phyloP scores from a whole-genome alignment of 1,140 invertebrate genomes.

The Drosophila cardini region DNA sequence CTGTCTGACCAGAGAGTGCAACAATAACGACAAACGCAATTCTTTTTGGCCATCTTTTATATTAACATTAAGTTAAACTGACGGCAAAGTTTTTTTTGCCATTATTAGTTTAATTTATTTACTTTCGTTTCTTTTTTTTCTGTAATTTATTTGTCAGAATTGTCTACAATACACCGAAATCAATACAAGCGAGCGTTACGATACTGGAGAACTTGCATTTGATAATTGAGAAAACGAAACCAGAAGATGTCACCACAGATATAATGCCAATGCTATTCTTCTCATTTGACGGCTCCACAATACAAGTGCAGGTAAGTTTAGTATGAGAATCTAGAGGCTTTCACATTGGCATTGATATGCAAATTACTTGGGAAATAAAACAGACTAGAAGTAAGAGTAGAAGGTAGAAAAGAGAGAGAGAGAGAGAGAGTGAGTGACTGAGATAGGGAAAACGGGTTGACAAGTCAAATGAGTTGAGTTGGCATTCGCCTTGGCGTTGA shows the following conservation, averaged over 20 bases:
- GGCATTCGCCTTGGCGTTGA: slow-evolving; percentile 51
- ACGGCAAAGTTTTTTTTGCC: slow-evolving; percentile 36
- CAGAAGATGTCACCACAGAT: slow-evolving; percentile 92
- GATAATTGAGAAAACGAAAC: slow-evolving; percentile 94
- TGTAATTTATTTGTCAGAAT: slow-evolving; percentile 83
- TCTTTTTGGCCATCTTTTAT: slow-evolving; percentile 27
- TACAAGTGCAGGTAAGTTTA: slow-evolving; percentile 93
- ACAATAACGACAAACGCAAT: slow-evolving; percentile 32
- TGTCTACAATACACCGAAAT: slow-evolving; percentile 93
- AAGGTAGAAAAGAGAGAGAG: neutral
- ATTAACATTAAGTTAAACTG: slow-evolving; percentile 29
- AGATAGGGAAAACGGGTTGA: slow-evolving; percentile 52
- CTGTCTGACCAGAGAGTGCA: slow-evolving; percentile 12
- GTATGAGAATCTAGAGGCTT: neutral
- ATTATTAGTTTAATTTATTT: slow-evolving; percentile 4
- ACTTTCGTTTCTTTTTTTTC: slow-evolving; percentile 1
- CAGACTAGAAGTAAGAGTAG: neutral
- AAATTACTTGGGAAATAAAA: slow-evolving; percentile 38
- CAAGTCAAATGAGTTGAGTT: slow-evolving; percentile 45
- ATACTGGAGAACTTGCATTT: slow-evolving; percentile 96
- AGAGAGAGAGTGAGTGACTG: slow-evolving; percentile 1
- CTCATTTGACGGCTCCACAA: slow-evolving; percentile 95
- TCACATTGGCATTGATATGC: slow-evolving; percentile 39
- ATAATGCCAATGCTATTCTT: slow-evolving; percentile 95
- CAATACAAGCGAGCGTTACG: slow-evolving; percentile 95